Conservation (phyloP, 1,140 invertebrate genomes). For the Ooceraea biroi region DNA sequence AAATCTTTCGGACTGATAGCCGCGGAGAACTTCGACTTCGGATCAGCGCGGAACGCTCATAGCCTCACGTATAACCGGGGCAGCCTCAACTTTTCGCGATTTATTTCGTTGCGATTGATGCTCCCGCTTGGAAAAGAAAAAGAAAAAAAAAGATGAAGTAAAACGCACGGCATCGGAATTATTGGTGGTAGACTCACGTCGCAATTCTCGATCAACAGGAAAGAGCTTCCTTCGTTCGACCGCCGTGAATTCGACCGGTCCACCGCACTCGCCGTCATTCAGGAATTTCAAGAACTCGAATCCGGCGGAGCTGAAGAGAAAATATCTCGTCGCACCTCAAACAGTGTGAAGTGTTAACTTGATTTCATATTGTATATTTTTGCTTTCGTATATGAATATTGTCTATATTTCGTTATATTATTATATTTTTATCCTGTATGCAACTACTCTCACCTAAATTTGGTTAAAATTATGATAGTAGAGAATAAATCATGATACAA, state of each 20-base stretch:
- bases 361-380: not conserved
- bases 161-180: slow-evolving; percentile 30
- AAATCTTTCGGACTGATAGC: slow-evolving; percentile 46
- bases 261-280: slow-evolving; percentile 11
- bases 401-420: not conserved
- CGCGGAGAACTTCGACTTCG: slow-evolving; percentile 51
- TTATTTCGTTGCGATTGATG: slow-evolving; percentile 62
- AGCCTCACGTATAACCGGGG: slow-evolving; percentile 20
- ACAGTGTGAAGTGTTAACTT: not conserved
- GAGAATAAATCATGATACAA: not conserved
- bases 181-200: slow-evolving; percentile 57
- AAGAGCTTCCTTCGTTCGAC: slow-evolving; percentile 42
- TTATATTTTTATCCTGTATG: not conserved
- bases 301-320: not conserved
- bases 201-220: slow-evolving; percentile 49
- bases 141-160: too few species aligned
- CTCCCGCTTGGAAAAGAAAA: slow-evolving; percentile 20
- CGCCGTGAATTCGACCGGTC: slow-evolving; percentile 12
- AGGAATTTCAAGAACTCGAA: slow-evolving; percentile 24
- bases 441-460: not conserved
- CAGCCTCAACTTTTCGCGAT: slow-evolving; percentile 56
- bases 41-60: slow-evolving; percentile 20
- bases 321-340: not conserved
- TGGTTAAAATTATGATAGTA: not conserved
- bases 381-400: not conserved